These are phyloP conservation scores for Tetropium fuscum DNA, from an alignment of 2,888 invertebrate genomes.

Conservation along the genomic window DNA sequence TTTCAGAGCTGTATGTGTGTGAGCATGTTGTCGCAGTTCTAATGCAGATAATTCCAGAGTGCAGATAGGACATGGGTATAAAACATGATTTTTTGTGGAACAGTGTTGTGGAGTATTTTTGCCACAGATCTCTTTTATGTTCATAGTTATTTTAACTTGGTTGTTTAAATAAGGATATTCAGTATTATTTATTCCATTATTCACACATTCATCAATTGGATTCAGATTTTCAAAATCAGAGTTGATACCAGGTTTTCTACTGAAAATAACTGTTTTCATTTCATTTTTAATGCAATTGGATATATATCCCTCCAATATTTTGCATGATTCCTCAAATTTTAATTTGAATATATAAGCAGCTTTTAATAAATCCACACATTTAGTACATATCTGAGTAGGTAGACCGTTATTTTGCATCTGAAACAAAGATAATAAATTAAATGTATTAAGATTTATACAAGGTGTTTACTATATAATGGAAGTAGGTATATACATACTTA, in stretches of 20 bases:
- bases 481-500: too few species aligned
- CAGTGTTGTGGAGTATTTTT: background rate
- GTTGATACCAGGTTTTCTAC: background rate
- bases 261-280: background rate
- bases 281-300: slow-evolving; percentile 35
- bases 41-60: slow-evolving; percentile 50
- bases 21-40: slow-evolving; percentile 51
- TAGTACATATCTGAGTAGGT: slow-evolving; percentile 45
- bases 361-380: slow-evolving; percentile 45
- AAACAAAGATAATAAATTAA: slow-evolving; percentile 22
- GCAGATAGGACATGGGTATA: slow-evolving; percentile 55
- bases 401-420: slow-evolving; percentile 41
- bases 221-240: background rate
- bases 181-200: background rate
- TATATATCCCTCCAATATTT: slow-evolving; percentile 44
- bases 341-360: slow-evolving; percentile 49
- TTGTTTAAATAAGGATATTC: background rate
- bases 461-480: too few species aligned
- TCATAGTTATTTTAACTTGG: background rate
- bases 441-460: too few species aligned
- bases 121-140: background rate
- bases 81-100: background rate
- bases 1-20: slow-evolving; percentile 54
- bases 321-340: slow-evolving; percentile 47
- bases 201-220: background rate